phyloP scores from a whole-genome alignment of 2,888 invertebrate species.

The Acanthoscelides obtectus region DNA sequence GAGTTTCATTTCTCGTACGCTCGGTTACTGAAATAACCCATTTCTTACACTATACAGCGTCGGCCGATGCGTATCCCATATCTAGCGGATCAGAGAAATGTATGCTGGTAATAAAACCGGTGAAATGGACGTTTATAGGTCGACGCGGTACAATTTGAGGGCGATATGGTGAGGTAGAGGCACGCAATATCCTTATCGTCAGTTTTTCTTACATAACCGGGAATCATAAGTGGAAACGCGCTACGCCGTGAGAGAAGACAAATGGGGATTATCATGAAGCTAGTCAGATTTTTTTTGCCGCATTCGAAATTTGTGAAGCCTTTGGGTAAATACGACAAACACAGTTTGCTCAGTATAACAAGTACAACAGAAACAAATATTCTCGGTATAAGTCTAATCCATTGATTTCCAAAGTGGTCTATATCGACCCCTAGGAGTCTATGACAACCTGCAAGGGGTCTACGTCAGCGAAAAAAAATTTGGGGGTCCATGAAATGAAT shows the following conservation, averaged over 20 bases:
- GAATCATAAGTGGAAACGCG: slow-evolving; percentile 4
- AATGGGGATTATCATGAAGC: not conserved
- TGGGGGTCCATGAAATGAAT: too few relatives aligned
- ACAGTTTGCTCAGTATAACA: too few relatives aligned
- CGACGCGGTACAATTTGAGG: slow-evolving; percentile 12
- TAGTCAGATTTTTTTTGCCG: not conserved
- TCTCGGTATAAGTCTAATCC: too few relatives aligned
- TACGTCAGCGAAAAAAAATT: too few relatives aligned
- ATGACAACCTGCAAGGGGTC: too few relatives aligned
- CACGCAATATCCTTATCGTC: slow-evolving; percentile 11
- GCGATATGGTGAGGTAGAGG: slow-evolving; percentile 11
- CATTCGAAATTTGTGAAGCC: too few relatives aligned
- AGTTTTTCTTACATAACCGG: slow-evolving; percentile 6
- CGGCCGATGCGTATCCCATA: not conserved
- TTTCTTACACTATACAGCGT: not conserved
- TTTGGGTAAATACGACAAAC: too few relatives aligned
- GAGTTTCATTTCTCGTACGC: too few relatives aligned
- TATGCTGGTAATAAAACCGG: slow-evolving; percentile 5
- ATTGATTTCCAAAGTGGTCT: too few relatives aligned
- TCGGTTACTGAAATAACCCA: not conserved
- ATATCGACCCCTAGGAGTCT: too few relatives aligned
- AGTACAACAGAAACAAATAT: too few relatives aligned
- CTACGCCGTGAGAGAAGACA: not conserved
- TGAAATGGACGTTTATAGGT: slow-evolving; percentile 15
- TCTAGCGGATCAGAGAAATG: not conserved